Conservation (phyloP, 2,113 vertebrate genomes). For the Ibidorhyncha struthersii region DNA sequence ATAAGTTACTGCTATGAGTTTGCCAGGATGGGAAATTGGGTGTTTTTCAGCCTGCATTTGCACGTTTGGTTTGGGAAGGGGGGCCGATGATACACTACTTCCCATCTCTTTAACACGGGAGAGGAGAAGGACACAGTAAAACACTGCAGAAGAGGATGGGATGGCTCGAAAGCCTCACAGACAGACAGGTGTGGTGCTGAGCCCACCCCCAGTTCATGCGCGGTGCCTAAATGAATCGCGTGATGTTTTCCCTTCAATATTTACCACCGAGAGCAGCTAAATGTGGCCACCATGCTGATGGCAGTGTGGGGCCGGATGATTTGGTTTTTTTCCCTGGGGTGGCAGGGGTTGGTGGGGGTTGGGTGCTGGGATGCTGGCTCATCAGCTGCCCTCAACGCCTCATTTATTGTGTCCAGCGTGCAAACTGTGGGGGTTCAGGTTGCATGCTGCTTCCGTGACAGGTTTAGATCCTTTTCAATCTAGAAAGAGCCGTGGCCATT, state of each 20-base stretch:
- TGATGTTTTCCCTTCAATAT: neutral
- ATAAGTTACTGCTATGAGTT: neutral
- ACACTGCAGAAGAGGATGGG: neutral
- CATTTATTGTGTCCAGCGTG: rapidly evolving
- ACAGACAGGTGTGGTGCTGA: neutral
- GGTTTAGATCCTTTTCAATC: neutral
- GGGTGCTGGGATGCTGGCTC: neutral
- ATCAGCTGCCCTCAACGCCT: neutral
- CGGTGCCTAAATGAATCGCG: rapidly evolving
- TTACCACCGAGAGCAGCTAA: neutral
- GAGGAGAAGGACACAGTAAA: neutral
- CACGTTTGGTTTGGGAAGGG: neutral
- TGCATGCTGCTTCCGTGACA: rapidly evolving
- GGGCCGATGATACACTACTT: neutral
- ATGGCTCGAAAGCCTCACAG: neutral
- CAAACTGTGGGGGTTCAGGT: rapidly evolving
- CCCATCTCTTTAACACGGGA: neutral
- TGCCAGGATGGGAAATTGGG: neutral
- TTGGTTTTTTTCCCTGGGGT: neutral
- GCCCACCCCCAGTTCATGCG: neutral
- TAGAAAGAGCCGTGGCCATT: neutral
- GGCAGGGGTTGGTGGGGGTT: neutral
- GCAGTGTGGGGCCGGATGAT: neutral
- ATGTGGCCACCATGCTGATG: neutral
- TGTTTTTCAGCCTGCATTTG: neutral